A percentile compares a stretch with the other conserved stretches of the same genome.
phyloP scores from a whole-genome alignment of 2,888 invertebrate genomes.

The Frankliniella fusca region DNA sequence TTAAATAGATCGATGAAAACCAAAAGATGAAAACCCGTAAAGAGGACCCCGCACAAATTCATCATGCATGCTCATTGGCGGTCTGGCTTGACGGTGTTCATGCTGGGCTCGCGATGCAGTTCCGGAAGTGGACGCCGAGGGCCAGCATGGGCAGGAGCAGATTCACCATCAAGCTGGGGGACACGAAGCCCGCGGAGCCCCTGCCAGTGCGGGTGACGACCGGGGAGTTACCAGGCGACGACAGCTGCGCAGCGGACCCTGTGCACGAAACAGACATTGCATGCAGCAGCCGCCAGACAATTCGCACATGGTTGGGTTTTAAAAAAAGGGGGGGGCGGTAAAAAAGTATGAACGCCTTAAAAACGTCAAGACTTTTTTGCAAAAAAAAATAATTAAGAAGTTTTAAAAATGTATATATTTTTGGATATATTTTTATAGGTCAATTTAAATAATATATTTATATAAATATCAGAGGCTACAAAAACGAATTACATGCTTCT shows the following conservation, averaged over 20 bases:
- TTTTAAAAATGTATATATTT: background rate
- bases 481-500: too few species aligned
- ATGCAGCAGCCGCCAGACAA: background rate
- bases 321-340: background rate
- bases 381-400: background rate
- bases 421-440: too few species aligned
- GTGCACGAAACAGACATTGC: slow-evolving; percentile 4
- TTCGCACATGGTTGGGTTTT: background rate
- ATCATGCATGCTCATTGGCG: too few species aligned
- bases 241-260: slow-evolving; percentile 2
- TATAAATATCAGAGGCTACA: background rate
- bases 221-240: background rate
- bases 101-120: background rate
- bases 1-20: background rate
- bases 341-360: background rate
- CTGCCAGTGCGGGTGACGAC: background rate
- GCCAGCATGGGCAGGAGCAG: slow-evolving; percentile 13
- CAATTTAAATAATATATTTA: too few species aligned
- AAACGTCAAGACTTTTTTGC: background rate
- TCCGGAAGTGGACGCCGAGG: background rate
- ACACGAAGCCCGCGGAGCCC: background rate
- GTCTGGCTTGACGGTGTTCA: background rate
- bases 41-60: too few species aligned
- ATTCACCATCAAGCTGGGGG: slow-evolving; percentile 4
- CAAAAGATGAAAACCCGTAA: background rate